Evolutionary conservation across 2,113 vertebrate species (phyloP).

Genomic region (Menura novaehollandiae): DNA sequence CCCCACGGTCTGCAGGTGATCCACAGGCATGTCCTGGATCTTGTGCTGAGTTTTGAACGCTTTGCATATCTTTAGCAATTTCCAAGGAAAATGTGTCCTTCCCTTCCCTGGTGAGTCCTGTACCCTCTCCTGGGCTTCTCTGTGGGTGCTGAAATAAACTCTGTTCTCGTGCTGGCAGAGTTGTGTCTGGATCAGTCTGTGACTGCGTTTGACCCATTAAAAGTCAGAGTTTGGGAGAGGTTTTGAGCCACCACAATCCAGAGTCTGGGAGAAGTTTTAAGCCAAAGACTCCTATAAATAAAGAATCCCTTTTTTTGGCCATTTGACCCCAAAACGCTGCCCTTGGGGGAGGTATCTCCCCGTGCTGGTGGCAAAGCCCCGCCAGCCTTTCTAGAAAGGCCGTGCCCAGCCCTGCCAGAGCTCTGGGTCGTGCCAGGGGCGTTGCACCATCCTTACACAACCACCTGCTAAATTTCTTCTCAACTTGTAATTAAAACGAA

Average conservation of each 20-base stretch:
- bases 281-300: fast-evolving
- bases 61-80: background rate
- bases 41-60: background rate
- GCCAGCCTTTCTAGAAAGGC: conserved; percentile 2
- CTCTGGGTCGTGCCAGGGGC: background rate
- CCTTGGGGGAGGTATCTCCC: background rate
- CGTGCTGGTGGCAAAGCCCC: background rate
- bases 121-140: background rate
- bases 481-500: background rate
- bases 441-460: background rate
- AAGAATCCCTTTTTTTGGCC: background rate
- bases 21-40: fast-evolving
- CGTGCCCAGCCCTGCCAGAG: background rate
- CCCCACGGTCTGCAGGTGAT: fast-evolving
- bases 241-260: background rate
- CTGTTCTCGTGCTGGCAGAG: fast-evolving
- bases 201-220: background rate
- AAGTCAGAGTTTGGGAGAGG: fast-evolving
- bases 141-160: background rate
- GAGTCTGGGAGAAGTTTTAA: background rate
- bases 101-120: background rate
- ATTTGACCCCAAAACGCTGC: fast-evolving
- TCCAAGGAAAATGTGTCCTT: background rate
- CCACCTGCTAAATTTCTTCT: background rate
- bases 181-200: background rate